Percentiles rank a stretch among this genome's conserved stretches.
Conservation (phyloP, 1,140 invertebrate genomes). For the Ctenoplectra terminalis region DNA sequence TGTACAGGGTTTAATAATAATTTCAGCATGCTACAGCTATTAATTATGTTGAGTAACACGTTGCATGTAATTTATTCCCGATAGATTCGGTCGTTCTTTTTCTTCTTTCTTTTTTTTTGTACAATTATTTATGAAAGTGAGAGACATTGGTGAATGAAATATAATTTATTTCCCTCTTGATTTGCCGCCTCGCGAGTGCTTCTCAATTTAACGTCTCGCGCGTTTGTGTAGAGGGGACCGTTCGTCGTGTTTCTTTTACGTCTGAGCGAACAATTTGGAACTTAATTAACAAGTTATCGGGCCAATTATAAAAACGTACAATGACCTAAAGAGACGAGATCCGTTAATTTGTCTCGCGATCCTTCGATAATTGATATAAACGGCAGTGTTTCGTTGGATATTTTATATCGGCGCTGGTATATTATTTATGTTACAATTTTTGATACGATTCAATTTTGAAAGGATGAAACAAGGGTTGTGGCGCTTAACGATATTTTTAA, state of each 20-base stretch:
- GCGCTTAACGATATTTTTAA: too few relatives aligned
- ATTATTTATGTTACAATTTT: too few relatives aligned
- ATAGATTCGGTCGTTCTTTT: neutral
- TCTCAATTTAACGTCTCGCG: slow-evolving; percentile 32
- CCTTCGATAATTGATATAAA: neutral
- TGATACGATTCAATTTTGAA: too few relatives aligned
- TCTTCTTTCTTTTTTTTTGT: too few relatives aligned
- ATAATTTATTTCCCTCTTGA: neutral
- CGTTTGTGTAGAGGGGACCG: slow-evolving; percentile 4
- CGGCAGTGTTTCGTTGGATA: neutral
- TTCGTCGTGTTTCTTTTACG: slow-evolving; percentile 46
- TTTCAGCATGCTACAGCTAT: too few relatives aligned
- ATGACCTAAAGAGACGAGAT: slow-evolving; percentile 29
- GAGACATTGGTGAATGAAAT: neutral
- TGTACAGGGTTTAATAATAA: too few relatives aligned
- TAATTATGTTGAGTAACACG: neutral
- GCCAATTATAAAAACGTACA: slow-evolving; percentile 73
- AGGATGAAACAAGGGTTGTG: too few relatives aligned
- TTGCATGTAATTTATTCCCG: neutral
- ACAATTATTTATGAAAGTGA: neutral
- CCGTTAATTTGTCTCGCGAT: slow-evolving; percentile 55
- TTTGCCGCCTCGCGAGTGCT: neutral
- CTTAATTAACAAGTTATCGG: slow-evolving; percentile 53
- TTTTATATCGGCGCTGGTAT: too few relatives aligned
- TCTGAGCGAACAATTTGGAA: slow-evolving; percentile 45